Percentiles rank a stretch among this genome's conserved stretches.
These are phyloP conservation scores for Phenacoccus solenopsis DNA, from an alignment of 1,140 invertebrate genomes.

Conservation along the genomic window DNA sequence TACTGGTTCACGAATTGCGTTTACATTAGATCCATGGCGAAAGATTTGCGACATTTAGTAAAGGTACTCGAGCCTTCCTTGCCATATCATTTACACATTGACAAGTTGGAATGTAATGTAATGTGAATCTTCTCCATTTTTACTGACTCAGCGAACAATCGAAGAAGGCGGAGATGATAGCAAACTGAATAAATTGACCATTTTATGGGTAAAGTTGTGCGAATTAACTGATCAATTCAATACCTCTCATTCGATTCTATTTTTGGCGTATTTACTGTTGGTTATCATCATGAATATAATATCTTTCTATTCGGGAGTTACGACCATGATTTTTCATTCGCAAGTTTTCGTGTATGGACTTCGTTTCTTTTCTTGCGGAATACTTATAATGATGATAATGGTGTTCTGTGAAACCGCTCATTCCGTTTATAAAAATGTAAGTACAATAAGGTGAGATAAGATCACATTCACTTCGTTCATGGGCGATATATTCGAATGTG, in stretches of 20 bases:
- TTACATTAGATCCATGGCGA: not conserved
- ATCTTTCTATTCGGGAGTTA: not conserved
- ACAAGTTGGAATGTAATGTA: too few species aligned
- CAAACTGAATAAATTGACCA: not conserved
- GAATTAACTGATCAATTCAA: not conserved
- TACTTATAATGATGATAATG: not conserved
- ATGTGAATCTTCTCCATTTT: too few species aligned
- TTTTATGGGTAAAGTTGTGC: not conserved
- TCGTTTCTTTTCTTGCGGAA: not conserved
- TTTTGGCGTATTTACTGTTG: not conserved
- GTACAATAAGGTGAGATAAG: too few species aligned
- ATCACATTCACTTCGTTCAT: too few species aligned
- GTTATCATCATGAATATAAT: not conserved
- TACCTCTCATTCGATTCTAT: not conserved
- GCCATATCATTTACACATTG: too few species aligned
- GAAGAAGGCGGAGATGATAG: not conserved
- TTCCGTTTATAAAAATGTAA: not conserved
- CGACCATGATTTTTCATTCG: not conserved
- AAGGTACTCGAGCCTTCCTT: too few species aligned
- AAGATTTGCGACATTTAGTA: not conserved
- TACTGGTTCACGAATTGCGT: not conserved
- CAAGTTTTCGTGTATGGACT: not conserved
- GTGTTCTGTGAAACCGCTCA: not conserved
- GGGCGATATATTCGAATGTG: too few species aligned
- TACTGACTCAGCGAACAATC: not conserved